phyloP scores from a whole-genome alignment of 2,888 invertebrate genomes.

The Cantharis rustica region DNA sequence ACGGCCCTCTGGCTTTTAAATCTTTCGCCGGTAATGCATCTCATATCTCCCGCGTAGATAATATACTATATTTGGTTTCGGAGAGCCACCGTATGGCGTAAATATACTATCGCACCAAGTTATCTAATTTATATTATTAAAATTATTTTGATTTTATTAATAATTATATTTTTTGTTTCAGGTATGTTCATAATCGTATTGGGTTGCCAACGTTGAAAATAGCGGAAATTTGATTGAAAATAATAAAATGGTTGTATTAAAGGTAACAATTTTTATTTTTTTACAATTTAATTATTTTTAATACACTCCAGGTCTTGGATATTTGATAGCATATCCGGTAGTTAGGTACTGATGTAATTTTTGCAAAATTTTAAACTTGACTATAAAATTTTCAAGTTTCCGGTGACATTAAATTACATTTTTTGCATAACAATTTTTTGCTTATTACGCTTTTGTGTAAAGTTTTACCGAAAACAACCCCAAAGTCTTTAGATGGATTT shows the following conservation, averaged over 20 bases:
- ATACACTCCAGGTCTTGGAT: neutral
- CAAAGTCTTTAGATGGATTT: neutral
- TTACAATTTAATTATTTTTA: neutral
- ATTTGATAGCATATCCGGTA: neutral
- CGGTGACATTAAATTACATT: neutral
- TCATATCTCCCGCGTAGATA: too few relatives aligned
- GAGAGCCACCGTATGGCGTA: neutral
- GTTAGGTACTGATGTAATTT: neutral
- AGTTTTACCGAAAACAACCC: neutral
- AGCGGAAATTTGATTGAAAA: neutral
- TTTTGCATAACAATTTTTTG: neutral
- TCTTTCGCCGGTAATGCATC: too few relatives aligned
- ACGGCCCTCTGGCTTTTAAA: too few relatives aligned
- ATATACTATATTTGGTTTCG: too few relatives aligned
- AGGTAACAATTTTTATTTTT: neutral
- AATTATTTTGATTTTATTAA: neutral
- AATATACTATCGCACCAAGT: neutral
- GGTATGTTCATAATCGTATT: neutral
- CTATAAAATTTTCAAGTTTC: neutral
- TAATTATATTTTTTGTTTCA: neutral
- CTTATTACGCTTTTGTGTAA: neutral
- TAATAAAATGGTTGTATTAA: neutral
- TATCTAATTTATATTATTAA: neutral
- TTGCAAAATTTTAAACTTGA: neutral
- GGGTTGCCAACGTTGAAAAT: neutral